phyloP scores from a whole-genome alignment of 2,113 vertebrate genomes.

The Plecotus auritus region DNA sequence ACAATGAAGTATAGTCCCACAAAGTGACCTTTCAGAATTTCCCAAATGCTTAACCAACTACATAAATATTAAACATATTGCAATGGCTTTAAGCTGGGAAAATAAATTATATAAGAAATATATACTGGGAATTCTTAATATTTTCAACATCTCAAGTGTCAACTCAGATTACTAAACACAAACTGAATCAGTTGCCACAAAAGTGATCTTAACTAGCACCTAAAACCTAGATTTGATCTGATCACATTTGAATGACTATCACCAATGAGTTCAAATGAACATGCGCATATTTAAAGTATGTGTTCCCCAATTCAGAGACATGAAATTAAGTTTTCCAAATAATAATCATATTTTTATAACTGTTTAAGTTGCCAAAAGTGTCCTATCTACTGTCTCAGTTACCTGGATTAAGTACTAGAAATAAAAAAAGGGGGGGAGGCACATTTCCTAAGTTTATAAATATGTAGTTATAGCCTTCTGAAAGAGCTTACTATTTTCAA shows the following conservation, averaged over 20 bases:
- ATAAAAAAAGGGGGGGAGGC: not conserved
- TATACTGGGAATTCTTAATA: not conserved
- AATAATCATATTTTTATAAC: not conserved
- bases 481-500: conserved; percentile 22
- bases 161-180: not conserved
- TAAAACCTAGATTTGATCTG: not conserved
- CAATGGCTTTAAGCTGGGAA: not conserved
- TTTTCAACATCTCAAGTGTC: not conserved
- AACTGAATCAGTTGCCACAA: not conserved
- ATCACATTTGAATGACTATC: not conserved
- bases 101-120: not conserved
- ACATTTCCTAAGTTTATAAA: conserved; percentile 15
- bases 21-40: conserved; percentile 19
- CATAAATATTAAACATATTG: not conserved
- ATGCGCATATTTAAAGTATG: not conserved
- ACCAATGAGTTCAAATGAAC: not conserved
- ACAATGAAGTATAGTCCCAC: not conserved
- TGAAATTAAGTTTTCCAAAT: not conserved
- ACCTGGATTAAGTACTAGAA: not conserved
- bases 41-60: not conserved
- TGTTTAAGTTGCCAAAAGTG: not conserved
- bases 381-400: not conserved
- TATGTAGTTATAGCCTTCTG: conserved; percentile 13
- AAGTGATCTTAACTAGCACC: not conserved
- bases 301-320: not conserved